Conservation (phyloP, 2,113 vertebrate genomes). For the Drymodes brunneopygia region DNA sequence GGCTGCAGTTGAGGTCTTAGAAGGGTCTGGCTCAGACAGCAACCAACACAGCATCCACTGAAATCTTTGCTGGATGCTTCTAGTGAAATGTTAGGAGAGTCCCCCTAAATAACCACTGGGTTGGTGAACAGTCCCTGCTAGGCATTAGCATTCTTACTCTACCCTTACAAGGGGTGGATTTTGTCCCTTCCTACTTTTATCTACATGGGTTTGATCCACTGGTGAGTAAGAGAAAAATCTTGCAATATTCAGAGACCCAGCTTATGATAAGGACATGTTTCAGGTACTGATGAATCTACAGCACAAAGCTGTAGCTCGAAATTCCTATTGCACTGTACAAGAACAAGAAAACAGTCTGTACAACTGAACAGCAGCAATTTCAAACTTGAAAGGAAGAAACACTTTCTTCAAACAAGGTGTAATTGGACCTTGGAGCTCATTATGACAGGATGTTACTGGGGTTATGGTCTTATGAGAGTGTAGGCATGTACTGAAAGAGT, state of each 20-base stretch:
- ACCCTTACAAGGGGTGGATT: fast-evolving
- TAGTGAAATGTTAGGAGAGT: neutral
- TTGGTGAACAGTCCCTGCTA: neutral
- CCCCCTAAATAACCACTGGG: neutral
- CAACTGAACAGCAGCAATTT: neutral
- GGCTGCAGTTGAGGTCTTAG: neutral
- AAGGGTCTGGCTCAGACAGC: neutral
- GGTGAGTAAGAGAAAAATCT: neutral
- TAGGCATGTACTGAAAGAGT: neutral
- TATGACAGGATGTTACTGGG: conserved; percentile 38
- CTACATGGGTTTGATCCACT: neutral
- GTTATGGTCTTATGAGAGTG: neutral
- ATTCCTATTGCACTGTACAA: neutral
- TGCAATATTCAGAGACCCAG: neutral
- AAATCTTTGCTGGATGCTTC: neutral
- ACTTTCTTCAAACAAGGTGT: neutral
- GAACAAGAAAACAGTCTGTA: neutral
- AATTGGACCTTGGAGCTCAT: conserved; percentile 45
- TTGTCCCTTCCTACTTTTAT: neutral
- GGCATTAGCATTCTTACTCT: neutral
- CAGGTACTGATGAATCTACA: neutral
- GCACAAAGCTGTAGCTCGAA: neutral
- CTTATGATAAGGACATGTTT: neutral
- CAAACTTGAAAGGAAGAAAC: conserved; percentile 11
- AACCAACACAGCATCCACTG: fast-evolving